Evolutionary conservation across 2,888 invertebrate species (phyloP).

Genomic region (Ormyrus thymus): DNA sequence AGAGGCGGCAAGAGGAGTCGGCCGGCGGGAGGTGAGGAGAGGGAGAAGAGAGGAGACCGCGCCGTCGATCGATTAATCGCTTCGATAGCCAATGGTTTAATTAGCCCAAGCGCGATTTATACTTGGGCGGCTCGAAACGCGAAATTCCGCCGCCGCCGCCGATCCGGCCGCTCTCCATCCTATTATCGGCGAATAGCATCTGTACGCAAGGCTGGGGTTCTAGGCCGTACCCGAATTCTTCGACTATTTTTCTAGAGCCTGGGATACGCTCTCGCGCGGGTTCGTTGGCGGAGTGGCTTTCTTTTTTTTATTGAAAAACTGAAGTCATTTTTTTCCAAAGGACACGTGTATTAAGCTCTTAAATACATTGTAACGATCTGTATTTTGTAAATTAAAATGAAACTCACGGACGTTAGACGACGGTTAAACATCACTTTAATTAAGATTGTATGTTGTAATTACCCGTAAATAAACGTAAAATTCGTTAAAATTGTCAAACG

Average conservation of each 20-base stretch:
- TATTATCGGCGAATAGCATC: neutral
- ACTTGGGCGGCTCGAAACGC: conserved; percentile 57
- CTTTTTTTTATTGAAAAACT: too few species aligned
- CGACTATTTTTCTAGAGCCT: conserved; percentile 1
- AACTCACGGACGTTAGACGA: too few species aligned
- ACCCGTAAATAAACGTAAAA: too few species aligned
- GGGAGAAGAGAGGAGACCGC: conserved; percentile 28
- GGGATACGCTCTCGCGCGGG: neutral
- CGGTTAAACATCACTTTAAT: too few species aligned
- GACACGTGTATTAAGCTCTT: too few species aligned
- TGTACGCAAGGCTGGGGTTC: neutral
- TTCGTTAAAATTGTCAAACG: too few species aligned
- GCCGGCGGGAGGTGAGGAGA: conserved; percentile 24
- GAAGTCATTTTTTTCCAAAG: too few species aligned
- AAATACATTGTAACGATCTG: too few species aligned
- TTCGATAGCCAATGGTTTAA: conserved; percentile 69
- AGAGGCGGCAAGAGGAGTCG: neutral
- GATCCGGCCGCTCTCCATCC: neutral
- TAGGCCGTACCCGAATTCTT: conserved; percentile 37
- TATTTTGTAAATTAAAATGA: too few species aligned
- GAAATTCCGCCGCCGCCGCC: conserved; percentile 58
- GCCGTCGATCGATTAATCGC: conserved; percentile 68
- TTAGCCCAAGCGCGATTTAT: conserved; percentile 61
- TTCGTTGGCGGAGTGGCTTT: neutral
- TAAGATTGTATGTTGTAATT: too few species aligned